Evolutionary conservation across 2,888 invertebrate species (phyloP).

Genomic region (Papilio elwesi): DNA sequence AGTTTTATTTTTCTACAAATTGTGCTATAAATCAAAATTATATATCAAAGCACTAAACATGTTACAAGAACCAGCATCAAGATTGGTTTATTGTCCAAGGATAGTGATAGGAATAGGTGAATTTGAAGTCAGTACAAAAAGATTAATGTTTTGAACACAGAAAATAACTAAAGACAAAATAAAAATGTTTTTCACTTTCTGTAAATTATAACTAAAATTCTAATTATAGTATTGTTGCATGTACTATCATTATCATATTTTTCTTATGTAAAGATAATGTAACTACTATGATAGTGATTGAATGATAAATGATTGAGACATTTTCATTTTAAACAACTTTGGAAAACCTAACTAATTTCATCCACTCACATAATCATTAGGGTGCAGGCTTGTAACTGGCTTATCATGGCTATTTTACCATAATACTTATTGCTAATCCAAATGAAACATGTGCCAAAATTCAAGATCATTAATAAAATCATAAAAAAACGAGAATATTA

Average conservation of each 20-base stretch:
- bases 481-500: too few relatives aligned
- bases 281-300: not conserved
- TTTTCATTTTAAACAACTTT: not conserved
- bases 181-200: too few relatives aligned
- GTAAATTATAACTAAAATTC: too few relatives aligned
- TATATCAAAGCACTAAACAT: slow-evolving; percentile 36
- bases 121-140: slow-evolving; percentile 42
- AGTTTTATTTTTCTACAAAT: slow-evolving; percentile 70
- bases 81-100: slow-evolving; percentile 40
- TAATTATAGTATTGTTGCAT: too few relatives aligned
- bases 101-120: slow-evolving; percentile 32
- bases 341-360: not conserved
- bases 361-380: not conserved
- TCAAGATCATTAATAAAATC: not conserved
- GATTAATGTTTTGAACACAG: not conserved
- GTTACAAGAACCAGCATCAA: slow-evolving; percentile 30
- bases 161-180: not conserved
- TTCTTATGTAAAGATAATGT: not conserved
- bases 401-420: too few relatives aligned
- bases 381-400: not conserved
- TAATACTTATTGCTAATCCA: too few relatives aligned
- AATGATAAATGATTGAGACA: not conserved
- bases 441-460: not conserved
- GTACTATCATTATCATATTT: not conserved
- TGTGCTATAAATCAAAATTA: slow-evolving; percentile 36